Conservation (phyloP, 2,888 invertebrate genomes). For the Hipparchia sbordonii region DNA sequence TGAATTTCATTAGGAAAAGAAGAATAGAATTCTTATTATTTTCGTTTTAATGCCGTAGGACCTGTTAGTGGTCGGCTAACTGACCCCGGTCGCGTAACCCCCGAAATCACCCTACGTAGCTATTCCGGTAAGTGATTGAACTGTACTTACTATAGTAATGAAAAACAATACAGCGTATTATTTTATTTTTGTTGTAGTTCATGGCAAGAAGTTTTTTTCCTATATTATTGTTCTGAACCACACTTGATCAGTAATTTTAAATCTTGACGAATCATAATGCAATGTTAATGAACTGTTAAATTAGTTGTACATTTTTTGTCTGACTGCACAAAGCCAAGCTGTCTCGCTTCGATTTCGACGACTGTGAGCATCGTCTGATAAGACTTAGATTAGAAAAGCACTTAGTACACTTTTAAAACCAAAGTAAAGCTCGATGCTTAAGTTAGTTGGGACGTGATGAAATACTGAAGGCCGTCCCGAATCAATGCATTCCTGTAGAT, state of each 20-base stretch:
- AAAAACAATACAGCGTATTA: too few relatives aligned
- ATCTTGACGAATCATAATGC: background rate
- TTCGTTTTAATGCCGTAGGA: too few relatives aligned
- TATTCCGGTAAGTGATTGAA: too few relatives aligned
- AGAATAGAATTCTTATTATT: too few relatives aligned
- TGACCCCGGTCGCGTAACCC: too few relatives aligned
- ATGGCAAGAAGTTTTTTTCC: too few relatives aligned
- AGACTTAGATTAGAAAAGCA: background rate
- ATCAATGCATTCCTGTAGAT: constrained; percentile 47
- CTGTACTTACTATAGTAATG: too few relatives aligned
- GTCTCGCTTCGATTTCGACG: background rate
- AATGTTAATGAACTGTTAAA: background rate
- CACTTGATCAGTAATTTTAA: background rate
- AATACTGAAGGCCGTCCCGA: constrained; percentile 32
- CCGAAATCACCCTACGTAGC: too few relatives aligned
- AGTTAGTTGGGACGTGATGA: constrained; percentile 26
- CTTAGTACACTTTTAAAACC: background rate
- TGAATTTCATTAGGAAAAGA: too few relatives aligned
- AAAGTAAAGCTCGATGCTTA: background rate
- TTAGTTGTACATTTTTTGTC: background rate
- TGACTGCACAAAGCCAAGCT: background rate
- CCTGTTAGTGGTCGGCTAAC: too few relatives aligned
- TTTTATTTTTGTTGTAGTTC: too few relatives aligned
- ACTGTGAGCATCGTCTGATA: background rate
- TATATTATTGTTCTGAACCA: too few relatives aligned